Evolutionary conservation across 2,888 invertebrate genomes (phyloP), one percentile per base, ranked within the genome.

Genomic region (Zele albiditarsus): DNA sequence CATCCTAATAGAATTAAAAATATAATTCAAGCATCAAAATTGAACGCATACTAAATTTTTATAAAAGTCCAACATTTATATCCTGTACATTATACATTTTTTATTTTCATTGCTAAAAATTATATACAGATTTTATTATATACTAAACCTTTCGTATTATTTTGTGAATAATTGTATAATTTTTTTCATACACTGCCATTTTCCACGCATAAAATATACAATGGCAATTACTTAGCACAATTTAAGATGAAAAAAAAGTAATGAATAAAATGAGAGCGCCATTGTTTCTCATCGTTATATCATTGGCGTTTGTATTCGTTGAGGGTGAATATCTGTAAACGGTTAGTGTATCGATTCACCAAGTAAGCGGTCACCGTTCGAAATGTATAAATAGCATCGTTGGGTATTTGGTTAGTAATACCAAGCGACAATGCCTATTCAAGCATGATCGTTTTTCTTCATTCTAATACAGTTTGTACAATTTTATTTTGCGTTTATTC

Each of bases 281-380:
- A 20, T 53, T 53, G 53, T 53, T 53, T 53, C n/a, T 53, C 46
- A 20, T 53, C 53, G n/a, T 53, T 53, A 6, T 53, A 6, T 53
- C 53, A 20, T 53, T 53, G 20, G 20, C 20, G 53, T 4, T 53
- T 38, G 12, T 38, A 38, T 38, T 23, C 12, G 57, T 10, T 66
- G 58, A 66, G 71, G 75, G 62, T 75, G 63, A 63, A 71, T 71
- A 58, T 75, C 74, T 75, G 65, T 66, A 71, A 75, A 65, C 75
- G 58, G 28, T 75, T 65, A 70, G 70, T 74, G 70, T 74, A 74
- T 75, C 75, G 75, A 75, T 75, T 71, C 38, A 58, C 58, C 65
- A 57, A 70, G 71, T 66, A 71, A 75, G 28, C 67, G 75, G 75
- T 71, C 75, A 71, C 75, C 60, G 75, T 67, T 75, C 46, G 49